Conservation (phyloP, 2,797 vertebrate species). For the Loris lydekkerianus region DNA sequence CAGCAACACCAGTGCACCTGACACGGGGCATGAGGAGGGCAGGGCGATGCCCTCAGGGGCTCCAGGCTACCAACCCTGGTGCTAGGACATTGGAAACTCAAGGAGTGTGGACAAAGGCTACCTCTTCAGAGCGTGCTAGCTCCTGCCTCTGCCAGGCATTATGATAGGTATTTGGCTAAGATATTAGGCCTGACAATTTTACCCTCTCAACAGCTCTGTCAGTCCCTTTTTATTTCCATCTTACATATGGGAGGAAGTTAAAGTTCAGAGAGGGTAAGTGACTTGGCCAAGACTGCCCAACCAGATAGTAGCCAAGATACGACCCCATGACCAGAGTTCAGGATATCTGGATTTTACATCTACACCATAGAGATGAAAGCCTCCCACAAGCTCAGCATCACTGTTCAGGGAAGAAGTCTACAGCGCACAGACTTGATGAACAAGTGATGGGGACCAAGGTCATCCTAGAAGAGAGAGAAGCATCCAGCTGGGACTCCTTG, state of each 20-base stretch:
- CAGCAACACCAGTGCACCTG: fast-evolving
- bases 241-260: background rate
- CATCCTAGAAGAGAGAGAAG: background rate
- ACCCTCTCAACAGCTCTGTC: background rate
- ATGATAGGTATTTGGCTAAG: background rate
- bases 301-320: background rate
- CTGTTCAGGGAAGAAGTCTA: background rate
- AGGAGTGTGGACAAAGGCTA: background rate
- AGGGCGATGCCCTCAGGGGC: background rate
- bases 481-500: background rate
- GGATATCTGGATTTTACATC: background rate
- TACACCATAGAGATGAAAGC: background rate
- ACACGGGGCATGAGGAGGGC: background rate
- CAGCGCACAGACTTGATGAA: background rate
- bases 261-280: background rate
- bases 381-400: background rate
- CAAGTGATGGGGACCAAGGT: background rate
- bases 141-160: background rate
- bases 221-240: background rate
- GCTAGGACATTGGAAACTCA: background rate
- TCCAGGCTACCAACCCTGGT: background rate
- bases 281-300: background rate
- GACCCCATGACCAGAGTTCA: background rate
- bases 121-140: background rate
- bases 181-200: background rate